Evolutionary conservation across 2,797 vertebrate species (phyloP), one percentile per base, ranked within the genome.

Genomic region (Bovichtus variegatus): DNA sequence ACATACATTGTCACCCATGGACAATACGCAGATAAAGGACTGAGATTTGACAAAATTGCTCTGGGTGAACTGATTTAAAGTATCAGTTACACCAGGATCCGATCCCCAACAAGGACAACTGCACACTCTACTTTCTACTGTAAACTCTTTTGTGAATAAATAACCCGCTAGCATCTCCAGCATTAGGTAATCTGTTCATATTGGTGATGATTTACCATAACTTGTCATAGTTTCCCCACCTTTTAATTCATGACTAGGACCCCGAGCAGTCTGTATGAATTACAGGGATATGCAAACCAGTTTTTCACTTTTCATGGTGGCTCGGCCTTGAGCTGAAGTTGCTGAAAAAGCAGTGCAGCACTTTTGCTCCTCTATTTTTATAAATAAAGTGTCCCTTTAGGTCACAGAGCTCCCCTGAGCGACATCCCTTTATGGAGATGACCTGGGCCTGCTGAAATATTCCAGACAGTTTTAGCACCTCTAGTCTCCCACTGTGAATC

Each of bases 381-480:
- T 21, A 27, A 51, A 87, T 77, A 90, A 77, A 83, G 80, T 60
- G 76, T 80, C 49, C 78, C 74, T 83, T 80, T 70, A 86, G 76
- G 78, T 86, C 34, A 65, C 74, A 71, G 29, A 78, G 25, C 47
- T 77, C 81, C 83, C 78, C 47, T 8, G 64, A 66, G 87, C 21
- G 11, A 74, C 78, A 82, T 70, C 54, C 41, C 31, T 90, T 86
- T 84, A 88, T 76, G 83, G 76, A 80, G 79, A 90, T 85, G 71
- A 82, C 82, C 80, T 55, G 3, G 21, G 71, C 46, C 54, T 40
- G 57, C 69, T 82, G 76, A 88, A 81, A 86, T 82, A 71, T 81
- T 78, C 73, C 76, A 76, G 69, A 82, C 77, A 81, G 43, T 76
- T 87, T 86, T 58, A 88, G 77, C 80, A 78, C 85, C 70, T 83